These are phyloP conservation scores for Zapornia atra DNA, from an alignment of 2,113 vertebrate species.

Conservation along the genomic window DNA sequence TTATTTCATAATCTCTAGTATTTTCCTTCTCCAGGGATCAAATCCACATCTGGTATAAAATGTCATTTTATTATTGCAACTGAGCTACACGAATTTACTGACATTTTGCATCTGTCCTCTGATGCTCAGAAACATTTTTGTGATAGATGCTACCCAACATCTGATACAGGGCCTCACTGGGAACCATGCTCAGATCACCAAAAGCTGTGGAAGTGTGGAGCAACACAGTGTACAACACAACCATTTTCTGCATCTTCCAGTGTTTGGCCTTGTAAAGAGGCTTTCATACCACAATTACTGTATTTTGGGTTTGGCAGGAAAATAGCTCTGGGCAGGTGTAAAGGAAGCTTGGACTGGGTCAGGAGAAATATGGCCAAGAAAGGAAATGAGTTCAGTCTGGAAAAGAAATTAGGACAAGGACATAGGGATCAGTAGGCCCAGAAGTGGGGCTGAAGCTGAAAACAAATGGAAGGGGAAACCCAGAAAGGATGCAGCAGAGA, in stretches of 20 bases:
- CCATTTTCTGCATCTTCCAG: neutral
- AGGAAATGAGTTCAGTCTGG: constrained; percentile 62
- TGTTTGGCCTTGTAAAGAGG: neutral
- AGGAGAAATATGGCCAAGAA: constrained; percentile 51
- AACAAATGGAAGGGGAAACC: constrained; percentile 45
- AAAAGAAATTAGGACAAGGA: constrained; percentile 62
- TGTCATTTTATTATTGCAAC: neutral
- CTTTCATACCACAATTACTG: constrained; percentile 11
- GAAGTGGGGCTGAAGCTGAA: constrained; percentile 23
- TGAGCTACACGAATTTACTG: neutral
- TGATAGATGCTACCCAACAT: neutral
- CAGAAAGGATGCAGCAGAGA: constrained; percentile 48
- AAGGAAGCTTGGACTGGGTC: constrained; percentile 59
- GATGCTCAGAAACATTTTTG: neutral
- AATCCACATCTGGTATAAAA: constrained; percentile 35
- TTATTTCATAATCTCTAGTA: neutral
- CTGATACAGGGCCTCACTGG: neutral
- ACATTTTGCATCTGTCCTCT: neutral
- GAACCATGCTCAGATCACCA: neutral
- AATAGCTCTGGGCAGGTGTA: constrained; percentile 51
- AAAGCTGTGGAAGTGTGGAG: neutral
- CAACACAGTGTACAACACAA: neutral
- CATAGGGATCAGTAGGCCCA: neutral
- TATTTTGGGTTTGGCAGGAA: constrained; percentile 28
- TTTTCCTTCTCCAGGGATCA: neutral